Evolutionary conservation across 2,113 vertebrate genomes (phyloP).

Genomic region (Peromyscus polionotus): DNA sequence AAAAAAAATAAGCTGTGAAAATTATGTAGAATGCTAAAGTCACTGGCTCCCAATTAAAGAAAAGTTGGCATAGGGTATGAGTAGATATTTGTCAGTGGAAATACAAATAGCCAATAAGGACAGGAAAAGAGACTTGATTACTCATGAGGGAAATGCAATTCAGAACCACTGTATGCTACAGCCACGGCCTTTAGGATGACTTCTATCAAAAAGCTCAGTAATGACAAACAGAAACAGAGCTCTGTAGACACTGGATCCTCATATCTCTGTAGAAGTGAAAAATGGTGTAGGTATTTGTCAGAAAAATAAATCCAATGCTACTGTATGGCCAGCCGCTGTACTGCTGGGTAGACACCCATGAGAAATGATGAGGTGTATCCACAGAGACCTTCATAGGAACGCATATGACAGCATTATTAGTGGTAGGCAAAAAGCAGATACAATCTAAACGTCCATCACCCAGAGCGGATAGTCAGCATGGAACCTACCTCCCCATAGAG

Average conservation of each 20-base stretch:
- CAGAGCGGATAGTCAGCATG: neutral
- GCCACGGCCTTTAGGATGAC: neutral
- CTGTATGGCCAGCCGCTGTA: neutral
- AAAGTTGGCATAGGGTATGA: constrained; percentile 7
- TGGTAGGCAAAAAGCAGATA: neutral
- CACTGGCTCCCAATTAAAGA: constrained; percentile 30
- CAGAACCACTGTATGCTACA: neutral
- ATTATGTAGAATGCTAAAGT: constrained; percentile 33
- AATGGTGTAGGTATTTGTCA: neutral
- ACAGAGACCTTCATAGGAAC: neutral
- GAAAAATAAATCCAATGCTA: neutral
- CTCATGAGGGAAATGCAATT: constrained; percentile 15
- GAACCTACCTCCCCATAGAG: neutral
- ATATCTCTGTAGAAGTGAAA: neutral
- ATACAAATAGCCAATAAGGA: neutral
- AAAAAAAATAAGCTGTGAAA: constrained; percentile 2
- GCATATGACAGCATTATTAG: constrained; percentile 24
- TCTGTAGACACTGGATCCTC: neutral
- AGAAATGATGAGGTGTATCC: constrained; percentile 19
- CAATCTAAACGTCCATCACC: neutral
- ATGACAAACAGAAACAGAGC: neutral
- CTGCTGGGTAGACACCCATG: neutral
- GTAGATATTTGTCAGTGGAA: constrained; percentile 30
- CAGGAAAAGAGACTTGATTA: neutral
- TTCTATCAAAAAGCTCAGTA: neutral